Evolutionary conservation across 2,797 vertebrate genomes (phyloP).

Genomic region (Rhinella marina): DNA sequence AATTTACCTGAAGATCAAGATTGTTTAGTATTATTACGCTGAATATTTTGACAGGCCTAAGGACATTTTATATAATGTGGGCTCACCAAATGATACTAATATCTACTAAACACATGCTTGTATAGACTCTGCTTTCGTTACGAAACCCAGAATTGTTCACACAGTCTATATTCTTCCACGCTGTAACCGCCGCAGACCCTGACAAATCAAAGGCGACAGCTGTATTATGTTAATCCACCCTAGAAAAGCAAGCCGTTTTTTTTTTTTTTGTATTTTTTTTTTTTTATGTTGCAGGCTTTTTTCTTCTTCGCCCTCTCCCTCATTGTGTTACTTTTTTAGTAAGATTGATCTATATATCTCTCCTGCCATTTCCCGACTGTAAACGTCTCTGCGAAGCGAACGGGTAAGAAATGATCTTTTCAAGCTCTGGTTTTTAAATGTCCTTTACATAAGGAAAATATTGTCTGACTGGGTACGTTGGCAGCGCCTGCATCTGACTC

Average conservation of each 20-base stretch:
- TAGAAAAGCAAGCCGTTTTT: conserved; percentile 62
- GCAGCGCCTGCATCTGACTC: conserved; percentile 40
- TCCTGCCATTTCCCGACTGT: conserved; percentile 19
- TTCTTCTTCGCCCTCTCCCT: neutral
- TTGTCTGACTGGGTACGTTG: conserved; percentile 30
- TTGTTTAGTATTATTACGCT: neutral
- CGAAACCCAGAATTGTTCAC: conserved; percentile 59
- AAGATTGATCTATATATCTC: conserved; percentile 28
- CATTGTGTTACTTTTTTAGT: conserved; percentile 46
- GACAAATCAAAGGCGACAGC: conserved; percentile 68
- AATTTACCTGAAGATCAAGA: neutral
- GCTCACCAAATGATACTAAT: neutral
- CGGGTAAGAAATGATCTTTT: conserved; percentile 58
- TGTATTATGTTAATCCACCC: conserved; percentile 65
- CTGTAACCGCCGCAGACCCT: conserved; percentile 63
- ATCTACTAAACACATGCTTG: neutral
- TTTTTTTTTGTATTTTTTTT: conserved; percentile 24
- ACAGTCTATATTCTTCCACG: conserved; percentile 40
- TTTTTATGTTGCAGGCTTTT: conserved; percentile 3
- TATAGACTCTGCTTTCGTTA: conserved; percentile 7
- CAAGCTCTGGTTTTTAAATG: conserved; percentile 12
- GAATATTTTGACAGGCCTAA: neutral
- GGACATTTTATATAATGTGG: neutral
- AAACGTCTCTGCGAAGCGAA: conserved; percentile 32
- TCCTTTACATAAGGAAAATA: conserved; percentile 20